Conservation (phyloP, 2,113 vertebrate species). For the Paracanthobrama guichenoti region DNA sequence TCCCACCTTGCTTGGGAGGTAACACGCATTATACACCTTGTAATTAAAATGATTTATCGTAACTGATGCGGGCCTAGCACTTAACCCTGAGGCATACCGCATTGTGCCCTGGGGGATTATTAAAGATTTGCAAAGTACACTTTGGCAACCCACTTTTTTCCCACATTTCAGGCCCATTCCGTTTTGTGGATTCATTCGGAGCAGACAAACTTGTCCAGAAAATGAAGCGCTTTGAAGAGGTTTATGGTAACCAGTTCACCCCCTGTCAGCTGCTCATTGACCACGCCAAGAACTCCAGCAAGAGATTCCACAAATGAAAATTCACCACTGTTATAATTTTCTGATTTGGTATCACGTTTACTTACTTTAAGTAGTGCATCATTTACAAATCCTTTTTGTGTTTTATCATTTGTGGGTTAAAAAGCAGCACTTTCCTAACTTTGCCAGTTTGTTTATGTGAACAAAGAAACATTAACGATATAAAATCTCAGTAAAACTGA, state of each 20-base stretch:
- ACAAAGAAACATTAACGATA: neutral
- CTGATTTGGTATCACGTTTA: neutral
- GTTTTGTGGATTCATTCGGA: conserved; percentile 76
- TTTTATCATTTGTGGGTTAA: neutral
- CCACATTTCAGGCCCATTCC: conserved; percentile 81
- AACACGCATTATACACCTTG: conserved; percentile 42
- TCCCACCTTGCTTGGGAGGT: conserved; percentile 87
- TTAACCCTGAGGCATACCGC: neutral
- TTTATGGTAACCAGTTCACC: conserved; percentile 82
- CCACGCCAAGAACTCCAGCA: conserved; percentile 78
- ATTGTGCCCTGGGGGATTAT: neutral
- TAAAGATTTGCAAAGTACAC: neutral
- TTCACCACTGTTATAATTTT: neutral
- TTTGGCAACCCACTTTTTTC: neutral
- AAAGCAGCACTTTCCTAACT: neutral
- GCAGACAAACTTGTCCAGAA: conserved; percentile 80
- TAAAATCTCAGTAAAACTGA: neutral
- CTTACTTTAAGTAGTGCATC: neutral
- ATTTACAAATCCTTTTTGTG: neutral
- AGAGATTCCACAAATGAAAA: conserved; percentile 82
- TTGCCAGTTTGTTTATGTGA: neutral
- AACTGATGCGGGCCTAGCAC: neutral
- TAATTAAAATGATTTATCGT: neutral
- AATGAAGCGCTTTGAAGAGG: conserved; percentile 80
- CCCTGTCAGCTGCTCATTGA: conserved; percentile 86